Conservation (phyloP, 2,888 invertebrate genomes). For the Tinea pellionella region DNA sequence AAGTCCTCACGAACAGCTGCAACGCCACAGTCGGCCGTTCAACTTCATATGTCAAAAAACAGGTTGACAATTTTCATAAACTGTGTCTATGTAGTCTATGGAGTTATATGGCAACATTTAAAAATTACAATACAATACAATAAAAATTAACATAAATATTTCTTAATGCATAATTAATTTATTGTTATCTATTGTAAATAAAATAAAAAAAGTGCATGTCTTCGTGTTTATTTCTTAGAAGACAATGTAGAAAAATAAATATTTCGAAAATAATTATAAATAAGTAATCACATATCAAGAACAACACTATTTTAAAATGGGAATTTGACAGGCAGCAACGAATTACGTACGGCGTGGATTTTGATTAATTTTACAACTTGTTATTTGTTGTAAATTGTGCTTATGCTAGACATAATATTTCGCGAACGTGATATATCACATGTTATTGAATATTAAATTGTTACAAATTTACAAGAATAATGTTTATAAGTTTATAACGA, state of each 20-base stretch:
- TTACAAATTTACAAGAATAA: conserved; percentile 24
- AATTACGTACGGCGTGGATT: conserved; percentile 63
- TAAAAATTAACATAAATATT: too few relatives aligned
- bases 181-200: too few relatives aligned
- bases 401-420: not conserved
- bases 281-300: not conserved
- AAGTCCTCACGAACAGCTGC: conserved; percentile 46
- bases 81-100: not conserved
- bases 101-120: not conserved
- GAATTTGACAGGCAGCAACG: conserved; percentile 19
- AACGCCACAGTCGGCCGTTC: conserved; percentile 55
- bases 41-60: too few relatives aligned
- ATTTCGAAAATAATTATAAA: not conserved
- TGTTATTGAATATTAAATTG: not conserved
- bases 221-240: too few relatives aligned
- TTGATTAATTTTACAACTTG: conserved; percentile 43
- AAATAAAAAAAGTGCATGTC: too few relatives aligned
- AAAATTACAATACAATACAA: too few relatives aligned
- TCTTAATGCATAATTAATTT: too few relatives aligned
- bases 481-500: conserved; percentile 52
- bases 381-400: conserved; percentile 7
- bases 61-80: not conserved
- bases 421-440: not conserved
- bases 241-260: too few relatives aligned
- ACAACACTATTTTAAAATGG: not conserved